phyloP scores from a whole-genome alignment of 1,140 invertebrate species.

The Zaprionus tsacasi region DNA sequence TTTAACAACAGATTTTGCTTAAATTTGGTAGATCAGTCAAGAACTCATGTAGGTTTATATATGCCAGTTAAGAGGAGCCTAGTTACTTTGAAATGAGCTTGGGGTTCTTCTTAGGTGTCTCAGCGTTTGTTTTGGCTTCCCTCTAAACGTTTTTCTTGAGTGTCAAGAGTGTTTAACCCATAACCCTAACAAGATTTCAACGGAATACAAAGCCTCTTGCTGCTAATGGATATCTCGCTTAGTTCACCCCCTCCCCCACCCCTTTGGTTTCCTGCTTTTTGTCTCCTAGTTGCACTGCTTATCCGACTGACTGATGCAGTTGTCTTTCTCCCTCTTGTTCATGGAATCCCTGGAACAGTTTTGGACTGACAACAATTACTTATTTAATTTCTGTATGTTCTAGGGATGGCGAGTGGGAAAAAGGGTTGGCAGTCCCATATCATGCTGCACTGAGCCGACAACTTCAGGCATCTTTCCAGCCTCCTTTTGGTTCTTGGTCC shows the following conservation, averaged over 20 bases:
- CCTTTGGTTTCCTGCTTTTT: no score
- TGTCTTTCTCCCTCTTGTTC: background rate
- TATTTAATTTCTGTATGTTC: conserved; percentile 43
- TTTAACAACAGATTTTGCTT: background rate
- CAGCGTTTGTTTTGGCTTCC: background rate
- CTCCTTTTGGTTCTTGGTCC: conserved; percentile 5
- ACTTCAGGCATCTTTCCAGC: background rate
- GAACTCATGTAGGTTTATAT: background rate
- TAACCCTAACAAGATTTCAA: no score
- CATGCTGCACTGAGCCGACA: no score
- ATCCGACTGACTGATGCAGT: conserved; percentile 7
- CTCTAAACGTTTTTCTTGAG: background rate
- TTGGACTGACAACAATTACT: conserved; percentile 44
- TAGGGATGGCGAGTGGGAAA: no score
- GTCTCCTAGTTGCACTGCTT: background rate
- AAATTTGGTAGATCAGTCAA: background rate
- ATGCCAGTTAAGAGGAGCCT: no score
- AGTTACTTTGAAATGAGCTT: no score
- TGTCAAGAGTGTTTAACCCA: background rate
- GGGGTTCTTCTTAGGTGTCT: no score
- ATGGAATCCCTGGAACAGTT: background rate
- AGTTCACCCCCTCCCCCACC: background rate
- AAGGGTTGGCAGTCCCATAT: no score
- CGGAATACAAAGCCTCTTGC: no score
- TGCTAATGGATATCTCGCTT: background rate